A percentile compares a stretch with the other conserved stretches of the same genome.
Conservation (phyloP, 2,797 vertebrate species). For the Tokudaia muenninki region DNA sequence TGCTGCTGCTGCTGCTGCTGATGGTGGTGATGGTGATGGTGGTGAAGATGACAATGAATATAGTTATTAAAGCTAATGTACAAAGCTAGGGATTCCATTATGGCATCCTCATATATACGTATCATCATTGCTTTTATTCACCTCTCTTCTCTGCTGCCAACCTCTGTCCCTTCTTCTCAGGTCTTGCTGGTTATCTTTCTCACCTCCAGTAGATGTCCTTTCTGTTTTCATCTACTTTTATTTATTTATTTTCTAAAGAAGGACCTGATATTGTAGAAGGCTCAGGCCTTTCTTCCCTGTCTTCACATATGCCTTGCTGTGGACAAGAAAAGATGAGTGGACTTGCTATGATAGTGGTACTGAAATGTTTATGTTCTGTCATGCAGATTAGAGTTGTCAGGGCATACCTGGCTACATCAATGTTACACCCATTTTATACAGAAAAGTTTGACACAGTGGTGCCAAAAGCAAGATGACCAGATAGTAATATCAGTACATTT, state of each 20-base stretch:
- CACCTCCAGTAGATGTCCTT: background rate
- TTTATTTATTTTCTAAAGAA: background rate
- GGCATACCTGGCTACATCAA: background rate
- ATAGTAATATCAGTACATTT: slow-evolving; percentile 14
- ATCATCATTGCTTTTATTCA: background rate
- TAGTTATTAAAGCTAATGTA: background rate
- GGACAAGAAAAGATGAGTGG: background rate
- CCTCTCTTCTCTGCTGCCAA: background rate
- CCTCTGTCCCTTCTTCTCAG: background rate
- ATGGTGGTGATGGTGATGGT: background rate
- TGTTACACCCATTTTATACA: slow-evolving; percentile 40
- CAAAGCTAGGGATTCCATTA: background rate
- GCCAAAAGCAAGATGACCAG: background rate
- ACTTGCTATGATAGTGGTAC: background rate
- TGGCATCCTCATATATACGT: background rate
- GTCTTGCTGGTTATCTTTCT: background rate
- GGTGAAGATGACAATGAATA: background rate
- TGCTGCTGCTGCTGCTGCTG: background rate
- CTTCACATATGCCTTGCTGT: background rate
- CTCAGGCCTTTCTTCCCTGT: background rate
- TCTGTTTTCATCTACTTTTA: background rate
- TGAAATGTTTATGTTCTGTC: background rate
- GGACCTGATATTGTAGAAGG: background rate
- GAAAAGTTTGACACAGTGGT: background rate
- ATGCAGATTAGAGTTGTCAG: background rate